Base-by-base conservation (phyloP, 2,888 invertebrate species). In the Eurois occulta region DNA sequence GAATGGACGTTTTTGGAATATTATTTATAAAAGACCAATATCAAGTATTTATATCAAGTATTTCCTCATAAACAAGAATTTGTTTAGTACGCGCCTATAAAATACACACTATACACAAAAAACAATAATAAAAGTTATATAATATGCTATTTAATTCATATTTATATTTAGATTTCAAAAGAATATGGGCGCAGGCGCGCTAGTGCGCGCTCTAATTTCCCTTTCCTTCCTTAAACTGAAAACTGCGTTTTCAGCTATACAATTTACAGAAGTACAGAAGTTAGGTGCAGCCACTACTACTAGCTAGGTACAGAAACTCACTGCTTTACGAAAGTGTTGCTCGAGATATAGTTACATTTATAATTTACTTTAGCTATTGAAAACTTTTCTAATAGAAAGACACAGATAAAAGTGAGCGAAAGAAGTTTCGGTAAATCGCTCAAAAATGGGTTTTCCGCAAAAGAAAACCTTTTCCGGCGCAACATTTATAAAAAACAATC, bases 401-500 rank as follows among this genome's bases (percentile, higher is more conserved):
- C 35, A 65, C 43, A 60, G 58, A 41, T 24, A 58, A 65, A 28
- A 24, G 43, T 48, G 38, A 24, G 8, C 43, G 38, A 67, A 62
- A 16, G 21, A 48, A 48, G 21, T 68, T 46, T 24, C 24, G 24
- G 64, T 11, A 69, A 58, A 68, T 62, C 16, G 13, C 10, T 58
- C 3, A 52, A 70, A 65, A 60, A n/a, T 43, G 28, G 18, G 16
- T 32, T 82, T 52, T 10, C 32, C 64, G 28, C 35, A 76, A 62
- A 72, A 2, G 24, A 41, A 32, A 69, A 62, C 43, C 21, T 28
- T 24, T 24, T 41, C 24, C 38, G 13, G 13, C 32, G 71, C 18
- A 52, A 52, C 32, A 41, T n/a, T 64, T 38, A 32, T 67, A n/a
- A 60, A 68, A 73, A 71, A 58, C n/a, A 60, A 65, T 38, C 21